Evolutionary conservation across 2,113 vertebrate genomes (phyloP).

Genomic region (Embiotoca jacksoni): DNA sequence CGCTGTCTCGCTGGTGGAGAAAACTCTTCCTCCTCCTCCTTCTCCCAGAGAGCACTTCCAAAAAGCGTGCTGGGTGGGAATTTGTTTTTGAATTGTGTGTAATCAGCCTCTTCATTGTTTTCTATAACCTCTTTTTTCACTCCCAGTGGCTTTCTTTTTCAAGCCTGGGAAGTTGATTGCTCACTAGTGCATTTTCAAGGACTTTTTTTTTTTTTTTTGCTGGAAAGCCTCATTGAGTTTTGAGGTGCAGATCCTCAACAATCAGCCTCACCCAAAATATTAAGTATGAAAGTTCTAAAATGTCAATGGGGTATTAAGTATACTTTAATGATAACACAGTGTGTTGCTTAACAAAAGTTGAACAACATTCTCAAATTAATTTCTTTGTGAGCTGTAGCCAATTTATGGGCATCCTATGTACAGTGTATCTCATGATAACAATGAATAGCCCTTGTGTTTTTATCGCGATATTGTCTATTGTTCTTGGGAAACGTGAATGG

Average conservation of each 20-base stretch:
- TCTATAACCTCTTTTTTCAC: conserved; percentile 32
- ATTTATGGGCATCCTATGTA: too few species aligned
- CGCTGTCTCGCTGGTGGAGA: conserved; percentile 76
- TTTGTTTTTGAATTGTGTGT: conserved; percentile 25
- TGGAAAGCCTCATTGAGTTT: conserved; percentile 18
- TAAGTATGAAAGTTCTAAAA: neutral
- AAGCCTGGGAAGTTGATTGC: conserved; percentile 15
- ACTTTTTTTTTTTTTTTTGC: neutral
- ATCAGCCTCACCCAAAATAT: neutral
- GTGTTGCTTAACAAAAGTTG: too few species aligned
- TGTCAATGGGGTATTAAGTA: neutral
- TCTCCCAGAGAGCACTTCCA: conserved; percentile 18
- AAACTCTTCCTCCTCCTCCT: conserved; percentile 61
- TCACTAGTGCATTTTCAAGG: conserved; percentile 16
- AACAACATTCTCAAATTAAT: too few species aligned
- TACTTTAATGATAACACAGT: too few species aligned
- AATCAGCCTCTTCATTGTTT: conserved; percentile 46
- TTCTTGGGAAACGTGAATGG: too few species aligned
- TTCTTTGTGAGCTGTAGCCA: too few species aligned
- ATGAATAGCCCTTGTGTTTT: too few species aligned
- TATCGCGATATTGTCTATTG: too few species aligned
- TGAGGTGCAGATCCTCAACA: neutral
- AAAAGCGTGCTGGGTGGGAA: conserved; percentile 16
- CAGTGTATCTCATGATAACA: too few species aligned
- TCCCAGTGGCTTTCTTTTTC: conserved; percentile 14